Percentiles rank a stretch among this genome's conserved stretches.
Evolutionary conservation across 2,888 invertebrate species (phyloP).

Genomic region (Ceramica pisi): DNA sequence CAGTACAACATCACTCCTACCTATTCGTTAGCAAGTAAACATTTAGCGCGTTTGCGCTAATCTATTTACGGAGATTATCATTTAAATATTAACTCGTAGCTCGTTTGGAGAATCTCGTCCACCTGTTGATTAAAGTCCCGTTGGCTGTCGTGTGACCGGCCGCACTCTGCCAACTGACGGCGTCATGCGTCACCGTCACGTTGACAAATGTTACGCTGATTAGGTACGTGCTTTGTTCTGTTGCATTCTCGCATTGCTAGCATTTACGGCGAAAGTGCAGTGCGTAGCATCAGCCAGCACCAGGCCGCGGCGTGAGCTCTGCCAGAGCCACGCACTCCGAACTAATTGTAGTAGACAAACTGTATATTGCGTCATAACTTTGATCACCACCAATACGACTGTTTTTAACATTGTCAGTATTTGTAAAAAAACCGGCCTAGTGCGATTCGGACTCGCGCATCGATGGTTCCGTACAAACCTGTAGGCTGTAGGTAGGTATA

Average conservation of each 20-base stretch:
- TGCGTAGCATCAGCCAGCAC: not conserved
- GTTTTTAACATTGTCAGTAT: not conserved
- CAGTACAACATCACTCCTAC: not conserved
- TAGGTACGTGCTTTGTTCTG: not conserved
- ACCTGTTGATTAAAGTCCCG: slow-evolving; percentile 27
- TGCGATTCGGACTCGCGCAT: too few species aligned
- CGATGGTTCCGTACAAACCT: too few species aligned
- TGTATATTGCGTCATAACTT: not conserved
- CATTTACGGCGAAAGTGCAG: slow-evolving; percentile 3
- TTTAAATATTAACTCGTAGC: not conserved
- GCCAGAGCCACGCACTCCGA: slow-evolving; percentile 1
- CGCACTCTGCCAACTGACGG: slow-evolving; percentile 24
- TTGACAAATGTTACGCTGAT: not conserved
- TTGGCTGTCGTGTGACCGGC: slow-evolving; percentile 25
- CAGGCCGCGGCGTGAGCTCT: not conserved
- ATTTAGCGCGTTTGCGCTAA: not conserved
- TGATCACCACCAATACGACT: not conserved
- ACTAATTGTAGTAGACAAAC: too few species aligned
- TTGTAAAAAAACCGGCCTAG: too few species aligned
- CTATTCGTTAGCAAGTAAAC: not conserved
- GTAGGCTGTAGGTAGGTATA: too few species aligned
- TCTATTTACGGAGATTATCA: slow-evolving; percentile 17
- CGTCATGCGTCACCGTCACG: slow-evolving; percentile 32
- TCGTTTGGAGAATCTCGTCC: slow-evolving; percentile 27
- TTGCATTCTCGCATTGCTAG: not conserved